Base-by-base conservation (phyloP, 2,113 vertebrate genomes). In the Gopherus evgoodei region DNA sequence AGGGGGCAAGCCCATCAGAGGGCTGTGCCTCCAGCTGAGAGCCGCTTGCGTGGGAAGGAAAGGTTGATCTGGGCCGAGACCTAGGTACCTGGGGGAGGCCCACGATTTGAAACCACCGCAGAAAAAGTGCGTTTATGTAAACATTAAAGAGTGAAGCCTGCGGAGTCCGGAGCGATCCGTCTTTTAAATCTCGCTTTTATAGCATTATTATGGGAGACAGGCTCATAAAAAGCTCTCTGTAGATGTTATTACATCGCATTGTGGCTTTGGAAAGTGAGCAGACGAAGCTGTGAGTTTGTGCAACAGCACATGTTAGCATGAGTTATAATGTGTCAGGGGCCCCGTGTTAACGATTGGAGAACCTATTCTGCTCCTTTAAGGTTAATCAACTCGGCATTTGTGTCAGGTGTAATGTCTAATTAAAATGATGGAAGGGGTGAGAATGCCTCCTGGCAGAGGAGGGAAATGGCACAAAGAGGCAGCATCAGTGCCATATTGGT, bases 321-420 rank as follows among this genome's bases (percentile, higher is more conserved):
- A 98, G 93, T 98, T 98, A 98, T 98, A 96, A 96, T 72, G 97
- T 98, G 97, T 98, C 98, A 98, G 97, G 97, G 97, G 97, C 97
- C 97, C 96, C 2, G 21, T 97, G 98, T 97, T 98, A 98, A 98
- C 90, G 93, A 98, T 97, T 95, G 94, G 94, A 94, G 96, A 98
- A 96, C 96, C 95, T 97, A 98, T 98, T 98, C 97, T 94, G 98
- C 96, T 98, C 98, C 98, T 98, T 98, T 98, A 98, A 98, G 98
- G 98, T 98, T 98, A 98, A 98, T 98, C 98, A 98, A 98, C 97
- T 98, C 96, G 82, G 98, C 98, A 97, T 98, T 98, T 98, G 98
- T 98, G 98, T 98, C 98, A 98, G 98, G 98, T 98, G 97, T 98
- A 98, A 98, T 98, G 98, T 96, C 98, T 98, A 98, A 98, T 98